phyloP scores from a whole-genome alignment of 2,888 invertebrate species.

The Orchesella flavescens region DNA sequence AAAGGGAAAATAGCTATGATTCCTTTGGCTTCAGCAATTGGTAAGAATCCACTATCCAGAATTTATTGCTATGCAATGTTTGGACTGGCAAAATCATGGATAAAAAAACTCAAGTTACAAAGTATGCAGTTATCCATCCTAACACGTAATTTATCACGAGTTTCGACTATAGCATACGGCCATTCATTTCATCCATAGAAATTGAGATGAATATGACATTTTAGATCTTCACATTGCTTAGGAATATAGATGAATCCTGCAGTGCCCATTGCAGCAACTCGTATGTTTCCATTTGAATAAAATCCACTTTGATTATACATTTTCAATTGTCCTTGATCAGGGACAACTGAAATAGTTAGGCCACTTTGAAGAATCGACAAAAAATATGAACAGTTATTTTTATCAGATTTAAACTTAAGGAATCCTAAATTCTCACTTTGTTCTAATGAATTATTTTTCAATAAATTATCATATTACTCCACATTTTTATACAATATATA shows the following conservation, averaged over 20 bases:
- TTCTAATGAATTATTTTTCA: conserved; percentile 36
- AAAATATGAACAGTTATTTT: no score
- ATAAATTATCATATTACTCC: no score
- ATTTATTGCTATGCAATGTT: conserved; percentile 63
- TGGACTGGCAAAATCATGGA: conserved; percentile 49
- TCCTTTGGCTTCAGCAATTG: conserved; percentile 64
- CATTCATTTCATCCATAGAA: conserved; percentile 71
- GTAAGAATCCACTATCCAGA: conserved; percentile 66
- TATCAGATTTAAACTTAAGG: conserved; percentile 13
- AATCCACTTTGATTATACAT: conserved; percentile 68
- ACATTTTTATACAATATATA: no score
- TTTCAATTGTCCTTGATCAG: conserved; percentile 45
- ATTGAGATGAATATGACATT: conserved; percentile 68
- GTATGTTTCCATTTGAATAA: conserved; percentile 59
- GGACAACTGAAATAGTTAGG: conserved; percentile 3
- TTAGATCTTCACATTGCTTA: conserved; percentile 43
- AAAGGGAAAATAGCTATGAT: conserved; percentile 69
- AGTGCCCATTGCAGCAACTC: conserved; percentile 66
- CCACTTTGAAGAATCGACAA: no score
- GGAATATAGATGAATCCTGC: conserved; percentile 68
- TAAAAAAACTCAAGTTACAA: neutral
- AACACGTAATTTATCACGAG: neutral
- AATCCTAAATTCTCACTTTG: conserved; percentile 9
- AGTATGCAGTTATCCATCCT: neutral
- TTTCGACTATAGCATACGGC: conserved; percentile 62